Base-by-base conservation (phyloP, 1,140 invertebrate species). In the Danaus plexippus region DNA sequence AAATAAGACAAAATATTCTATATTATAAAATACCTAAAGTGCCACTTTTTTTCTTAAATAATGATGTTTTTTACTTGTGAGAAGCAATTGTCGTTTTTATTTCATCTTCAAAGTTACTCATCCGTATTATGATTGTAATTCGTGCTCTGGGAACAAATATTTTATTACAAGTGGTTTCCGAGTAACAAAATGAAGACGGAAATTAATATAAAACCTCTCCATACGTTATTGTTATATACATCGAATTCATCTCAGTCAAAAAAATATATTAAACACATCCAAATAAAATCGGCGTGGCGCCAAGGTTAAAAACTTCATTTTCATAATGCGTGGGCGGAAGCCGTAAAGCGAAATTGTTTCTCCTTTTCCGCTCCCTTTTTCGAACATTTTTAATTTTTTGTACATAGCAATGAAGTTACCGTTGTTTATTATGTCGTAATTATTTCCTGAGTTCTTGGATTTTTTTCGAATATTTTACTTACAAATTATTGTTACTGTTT, bases 281-380 rank as follows among this genome's bases (percentile, higher is more conserved):
- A 61, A 61, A 51, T 51, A 59, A 56, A 60, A 63, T 58, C 64
- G 43, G 45, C 52, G 54, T 58, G 61, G 57, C 60, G 62, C 57
- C 62, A 59, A 66, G 55, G 62, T 63, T 69, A 75, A 80, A 80
- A 82, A 78, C 67, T 75, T 80, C 67, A 82, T 80, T 82, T 82
- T 77, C 75, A 78, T 82, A 82, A 82, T 79, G 73, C 73, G 59
- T 64, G 60, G 77, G 60, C 74, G 75, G 74, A 82, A 80, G 74
- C 66, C 61, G 74, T 82, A 78, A 80, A 80, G 67, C 65, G 69
- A 68, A 71, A 80, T 80, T 80, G 75, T 80, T 80, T 75, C 67
- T 67, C 60, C 71, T 69, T 73, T 77, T 67, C 69, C 63, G 66
- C 55, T 47, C 53, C 63, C 52, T 58, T 57, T 65, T 66, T 67